phyloP scores from a whole-genome alignment of 2,888 invertebrate species.

The Polydrusus pterygomalis region DNA sequence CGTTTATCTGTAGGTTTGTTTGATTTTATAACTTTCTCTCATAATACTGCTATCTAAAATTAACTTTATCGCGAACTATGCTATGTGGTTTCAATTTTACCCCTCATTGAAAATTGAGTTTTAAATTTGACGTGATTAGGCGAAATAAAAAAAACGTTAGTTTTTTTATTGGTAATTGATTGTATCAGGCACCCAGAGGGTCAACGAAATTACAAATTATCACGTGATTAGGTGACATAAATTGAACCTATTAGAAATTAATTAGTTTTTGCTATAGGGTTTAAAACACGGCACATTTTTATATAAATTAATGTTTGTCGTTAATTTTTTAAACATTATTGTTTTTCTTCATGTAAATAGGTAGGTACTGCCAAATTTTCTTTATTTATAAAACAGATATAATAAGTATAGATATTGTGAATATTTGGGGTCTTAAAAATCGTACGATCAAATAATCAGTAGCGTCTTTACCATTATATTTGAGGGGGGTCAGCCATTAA shows the following conservation, averaged over 20 bases:
- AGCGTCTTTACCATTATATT: too few species aligned
- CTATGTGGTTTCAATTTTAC: conserved; percentile 24
- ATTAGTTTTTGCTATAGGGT: conserved; percentile 14
- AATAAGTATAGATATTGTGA: too few species aligned
- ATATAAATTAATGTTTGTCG: not conserved
- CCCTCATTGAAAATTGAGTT: conserved; percentile 28
- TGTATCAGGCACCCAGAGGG: conserved; percentile 55
- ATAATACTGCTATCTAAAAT: too few species aligned
- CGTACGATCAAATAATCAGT: too few species aligned
- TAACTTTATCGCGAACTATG: not conserved
- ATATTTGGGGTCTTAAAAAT: too few species aligned
- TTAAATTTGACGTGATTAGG: conserved; percentile 44
- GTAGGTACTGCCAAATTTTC: too few species aligned
- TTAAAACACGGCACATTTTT: not conserved
- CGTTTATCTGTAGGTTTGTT: too few species aligned
- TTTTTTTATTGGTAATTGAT: conserved; percentile 58
- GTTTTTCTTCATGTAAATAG: too few species aligned
- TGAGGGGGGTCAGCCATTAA: too few species aligned
- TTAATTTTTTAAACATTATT: too few species aligned
- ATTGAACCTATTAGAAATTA: conserved; percentile 33
- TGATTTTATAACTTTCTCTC: too few species aligned
- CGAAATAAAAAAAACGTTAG: conserved; percentile 49
- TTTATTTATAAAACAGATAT: too few species aligned
- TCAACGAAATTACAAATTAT: conserved; percentile 53
- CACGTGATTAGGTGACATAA: conserved; percentile 52